Percentiles rank a stretch among this genome's conserved stretches.
Conservation (phyloP, 2,888 invertebrate genomes). For the Agrochola litura region DNA sequence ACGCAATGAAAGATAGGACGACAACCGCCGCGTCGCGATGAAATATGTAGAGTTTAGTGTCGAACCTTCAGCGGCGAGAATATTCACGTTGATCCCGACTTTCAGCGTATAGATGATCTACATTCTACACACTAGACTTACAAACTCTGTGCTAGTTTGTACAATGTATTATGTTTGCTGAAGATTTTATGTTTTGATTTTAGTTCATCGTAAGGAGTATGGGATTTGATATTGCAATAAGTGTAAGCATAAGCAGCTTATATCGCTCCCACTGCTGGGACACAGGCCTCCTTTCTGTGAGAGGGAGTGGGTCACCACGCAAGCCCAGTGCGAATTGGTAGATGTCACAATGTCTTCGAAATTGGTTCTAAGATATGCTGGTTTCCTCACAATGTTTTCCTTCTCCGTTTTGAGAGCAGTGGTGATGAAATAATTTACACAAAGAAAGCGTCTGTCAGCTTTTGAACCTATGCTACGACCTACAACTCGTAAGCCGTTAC, state of each 20-base stretch:
- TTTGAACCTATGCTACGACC: too few species aligned
- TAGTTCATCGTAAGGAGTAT: slow-evolving; percentile 15
- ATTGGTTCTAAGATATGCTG: too few species aligned
- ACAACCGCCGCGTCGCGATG: slow-evolving; percentile 67
- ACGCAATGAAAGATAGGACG: slow-evolving; percentile 77
- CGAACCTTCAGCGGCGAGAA: slow-evolving; percentile 65
- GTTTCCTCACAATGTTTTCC: too few species aligned
- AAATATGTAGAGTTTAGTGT: slow-evolving; percentile 77
- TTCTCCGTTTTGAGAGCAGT: too few species aligned
- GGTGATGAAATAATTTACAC: too few species aligned
- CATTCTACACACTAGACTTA: slow-evolving; percentile 53
- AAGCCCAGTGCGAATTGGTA: too few species aligned
- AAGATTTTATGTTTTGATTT: slow-evolving; percentile 37
- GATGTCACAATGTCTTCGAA: too few species aligned
- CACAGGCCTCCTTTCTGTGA: too few species aligned
- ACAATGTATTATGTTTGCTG: slow-evolving; percentile 35
- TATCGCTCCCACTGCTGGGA: too few species aligned
- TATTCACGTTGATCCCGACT: slow-evolving; percentile 56
- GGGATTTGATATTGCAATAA: slow-evolving; percentile 35
- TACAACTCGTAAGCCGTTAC: too few species aligned
- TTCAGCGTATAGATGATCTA: slow-evolving; percentile 54
- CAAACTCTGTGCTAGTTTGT: slow-evolving; percentile 36
- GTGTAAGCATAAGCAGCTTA: not conserved
- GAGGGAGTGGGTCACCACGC: too few species aligned
- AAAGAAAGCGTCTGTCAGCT: too few species aligned